These are phyloP conservation scores for Rhogogaster chlorosoma DNA, from an alignment of 2,888 invertebrate species.

Conservation along the genomic window DNA sequence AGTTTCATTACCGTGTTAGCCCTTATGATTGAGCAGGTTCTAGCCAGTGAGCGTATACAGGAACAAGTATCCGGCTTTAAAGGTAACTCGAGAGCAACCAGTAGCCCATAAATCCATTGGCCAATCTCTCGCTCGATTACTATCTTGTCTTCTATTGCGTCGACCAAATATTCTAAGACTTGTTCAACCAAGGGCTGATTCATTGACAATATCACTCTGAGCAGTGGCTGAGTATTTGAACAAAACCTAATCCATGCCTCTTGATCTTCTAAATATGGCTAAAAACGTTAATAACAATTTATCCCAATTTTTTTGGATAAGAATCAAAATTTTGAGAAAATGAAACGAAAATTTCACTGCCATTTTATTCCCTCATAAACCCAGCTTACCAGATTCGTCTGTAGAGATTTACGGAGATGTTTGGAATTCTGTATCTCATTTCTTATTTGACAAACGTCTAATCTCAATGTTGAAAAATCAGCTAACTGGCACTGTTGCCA, in stretches of 20 bases:
- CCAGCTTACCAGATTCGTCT: slow-evolving; percentile 59
- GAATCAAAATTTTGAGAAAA: not conserved
- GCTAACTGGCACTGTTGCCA: slow-evolving; percentile 86
- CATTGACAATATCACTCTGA: slow-evolving; percentile 77
- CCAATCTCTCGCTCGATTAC: slow-evolving; percentile 80
- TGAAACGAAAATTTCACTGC: not conserved
- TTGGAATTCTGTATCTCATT: slow-evolving; percentile 65
- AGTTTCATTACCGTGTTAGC: slow-evolving; percentile 69
- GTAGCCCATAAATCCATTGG: slow-evolving; percentile 86
- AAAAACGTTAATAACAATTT: slow-evolving; percentile 54
- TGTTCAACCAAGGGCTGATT: slow-evolving; percentile 77
- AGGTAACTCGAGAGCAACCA: slow-evolving; percentile 84
- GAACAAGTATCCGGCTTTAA: slow-evolving; percentile 85
- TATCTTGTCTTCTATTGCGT: slow-evolving; percentile 77
- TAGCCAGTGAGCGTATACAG: slow-evolving; percentile 83
- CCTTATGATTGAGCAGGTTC: slow-evolving; percentile 82
- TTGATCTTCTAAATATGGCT: slow-evolving; percentile 77
- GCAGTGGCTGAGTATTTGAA: slow-evolving; percentile 73
- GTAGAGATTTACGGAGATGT: slow-evolving; percentile 56
- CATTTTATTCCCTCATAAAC: not conserved
- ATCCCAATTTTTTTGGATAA: too few relatives aligned
- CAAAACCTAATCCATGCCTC: slow-evolving; percentile 78
- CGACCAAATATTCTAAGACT: slow-evolving; percentile 79
- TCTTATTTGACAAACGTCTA: slow-evolving; percentile 77
- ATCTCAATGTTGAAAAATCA: slow-evolving; percentile 83